Evolutionary conservation across 2,797 vertebrate genomes (phyloP), one percentile per base, ranked within the genome.

Genomic region (Crocidura indochinensis): DNA sequence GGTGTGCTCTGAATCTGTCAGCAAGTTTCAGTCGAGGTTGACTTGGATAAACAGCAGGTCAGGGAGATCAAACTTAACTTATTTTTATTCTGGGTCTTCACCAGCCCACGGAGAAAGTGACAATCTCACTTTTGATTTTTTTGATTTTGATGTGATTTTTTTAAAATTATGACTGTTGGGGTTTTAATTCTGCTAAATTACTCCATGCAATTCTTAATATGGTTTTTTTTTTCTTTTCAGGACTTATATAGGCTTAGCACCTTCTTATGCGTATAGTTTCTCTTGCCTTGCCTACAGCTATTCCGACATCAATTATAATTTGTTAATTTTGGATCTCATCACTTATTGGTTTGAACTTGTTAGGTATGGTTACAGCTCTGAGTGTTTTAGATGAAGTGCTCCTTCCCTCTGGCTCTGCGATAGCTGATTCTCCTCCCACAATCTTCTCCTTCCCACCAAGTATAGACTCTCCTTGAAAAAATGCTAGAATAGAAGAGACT

Each of bases 1-100:
- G 96, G 96, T 97, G 96, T 96, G 97, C 94, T 95, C 96, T 97
- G 97, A 97, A 96, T 96, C 97, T 98, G 98, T 98, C 98, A 97
- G 95, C 96, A 96, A 56, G 91, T 96, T 98, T 96, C 97, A 94
- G 95, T 1, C 97, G 95, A 87, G 94, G 87, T 95, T 93, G 97
- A 96, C 91, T 68, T 84, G 90, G 96, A 96, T 93, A 95, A 97
- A 97, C 92, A 94, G 88, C 97, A 96, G 78, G 88, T 93, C 95
- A 92, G 94, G 84, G 92, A 96, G 96, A 97, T 97, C 96, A 97
- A 97, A 95, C 95, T 60, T 17, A 96, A 88, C 91, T 76, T 82
- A 96, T 88, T 93, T 94, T 96, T 96, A 97, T 90, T 97, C 85
- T 94, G 93, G 86, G 94, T 97, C 95, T 87, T 94, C 95, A 93